Percentiles rank a stretch among this genome's conserved stretches.
These are phyloP conservation scores for Campoletis raptor DNA, from an alignment of 2,888 invertebrate species.

Conservation along the genomic window DNA sequence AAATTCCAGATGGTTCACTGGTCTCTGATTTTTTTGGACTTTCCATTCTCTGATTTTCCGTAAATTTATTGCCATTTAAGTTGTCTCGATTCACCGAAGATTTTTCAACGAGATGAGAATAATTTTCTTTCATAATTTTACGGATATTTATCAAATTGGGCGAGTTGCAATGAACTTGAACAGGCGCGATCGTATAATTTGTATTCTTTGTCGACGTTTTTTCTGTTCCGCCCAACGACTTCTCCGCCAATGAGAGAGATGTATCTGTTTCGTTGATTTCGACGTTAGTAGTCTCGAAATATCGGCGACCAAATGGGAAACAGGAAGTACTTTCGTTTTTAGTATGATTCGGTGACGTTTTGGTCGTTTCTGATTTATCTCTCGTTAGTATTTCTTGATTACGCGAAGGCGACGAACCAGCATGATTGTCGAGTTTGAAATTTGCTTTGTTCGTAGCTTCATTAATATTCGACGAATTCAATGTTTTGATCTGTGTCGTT, in stretches of 20 bases:
- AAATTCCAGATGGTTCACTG: background rate
- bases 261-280: slow-evolving; percentile 9
- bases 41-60: background rate
- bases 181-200: slow-evolving; percentile 58
- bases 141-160: slow-evolving; percentile 31
- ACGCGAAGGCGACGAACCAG: slow-evolving; percentile 22
- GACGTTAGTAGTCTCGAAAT: slow-evolving; percentile 19
- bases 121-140: slow-evolving; percentile 17
- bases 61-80: background rate
- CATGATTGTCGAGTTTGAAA: slow-evolving; percentile 5
- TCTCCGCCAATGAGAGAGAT: slow-evolving; percentile 10
- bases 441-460: slow-evolving; percentile 22
- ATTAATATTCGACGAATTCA: background rate
- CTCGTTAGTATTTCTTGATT: slow-evolving; percentile 57
- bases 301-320: slow-evolving; percentile 59
- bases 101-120: background rate
- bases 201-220: slow-evolving; percentile 19
- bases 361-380: slow-evolving; percentile 37
- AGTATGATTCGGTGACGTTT: slow-evolving; percentile 12
- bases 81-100: background rate
- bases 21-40: slow-evolving; percentile 10
- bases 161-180: slow-evolving; percentile 48
- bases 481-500: slow-evolving; percentile 20
- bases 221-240: slow-evolving; percentile 5
- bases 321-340: slow-evolving; percentile 55